Base-by-base conservation (phyloP, 2,113 vertebrate species). In the Guaruba guarouba region DNA sequence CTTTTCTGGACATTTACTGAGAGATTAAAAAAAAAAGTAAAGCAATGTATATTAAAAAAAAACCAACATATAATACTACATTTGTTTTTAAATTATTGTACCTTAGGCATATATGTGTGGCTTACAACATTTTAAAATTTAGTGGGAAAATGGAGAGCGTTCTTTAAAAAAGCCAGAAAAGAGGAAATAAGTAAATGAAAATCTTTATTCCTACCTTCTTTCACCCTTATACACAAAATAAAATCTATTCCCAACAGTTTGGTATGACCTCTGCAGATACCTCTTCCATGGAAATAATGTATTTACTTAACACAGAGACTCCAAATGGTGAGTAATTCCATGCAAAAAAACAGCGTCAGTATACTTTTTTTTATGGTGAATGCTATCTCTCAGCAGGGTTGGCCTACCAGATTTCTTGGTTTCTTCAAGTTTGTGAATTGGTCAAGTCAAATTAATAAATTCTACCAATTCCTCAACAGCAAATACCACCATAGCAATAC, bases 1-100 rank as follows among this genome's bases (percentile, higher is more conserved):
- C 2, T 98, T 98, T 88, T 99, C 99, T 75, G 99, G 99, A 96
- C 99, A 99, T 82, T 98, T 98, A 93, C 99, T 99, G 83, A 27
- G 82, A 37, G 7, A 5, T 3, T 3, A 5, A 37, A 86, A 79
- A 9, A 19, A 15, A 29, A 43, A 44, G 27, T 13, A 46, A 69
- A 33, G 17, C 29, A 55, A 55, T 31, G 10, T 31, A 55, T 55
- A 55, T 3, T 52, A 22, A 33, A 76, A 62, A 39, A 39, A 3
- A 66, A 1, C 11, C 55, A 57, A 69, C 4, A 62, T 6, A 4
- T 12, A 44, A 27, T 7, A n/a, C 10, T 44, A 25, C 54, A 44
- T n/a, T 19, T 46, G 3, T 51, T 71, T 71, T 49, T 3, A 24
- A 66, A 48, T 33, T 54, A 37, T 20, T 57, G 6, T 22, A 43